Conservation (phyloP, 1,140 invertebrate genomes). For the fruit fly (Drosophila melanogaster) region DNA sequence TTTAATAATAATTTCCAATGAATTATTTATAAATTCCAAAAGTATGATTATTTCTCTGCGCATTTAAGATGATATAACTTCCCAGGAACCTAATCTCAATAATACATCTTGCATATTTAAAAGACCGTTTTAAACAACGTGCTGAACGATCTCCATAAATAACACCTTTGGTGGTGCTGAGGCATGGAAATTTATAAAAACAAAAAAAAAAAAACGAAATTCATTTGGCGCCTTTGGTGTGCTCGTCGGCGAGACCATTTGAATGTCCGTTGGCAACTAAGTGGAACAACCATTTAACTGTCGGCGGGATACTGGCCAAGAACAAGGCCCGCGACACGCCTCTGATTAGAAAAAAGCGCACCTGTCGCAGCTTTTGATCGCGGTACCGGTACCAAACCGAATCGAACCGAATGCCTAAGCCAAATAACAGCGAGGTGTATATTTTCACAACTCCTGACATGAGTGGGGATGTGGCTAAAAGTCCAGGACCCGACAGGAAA, state of each 20-base stretch:
- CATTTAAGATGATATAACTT: conserved; percentile 7
- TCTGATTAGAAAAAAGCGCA: conserved; percentile 75
- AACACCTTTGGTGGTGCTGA: conserved; percentile 42
- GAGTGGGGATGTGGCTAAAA: conserved; percentile 46
- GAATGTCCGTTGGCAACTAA: conserved; percentile 61
- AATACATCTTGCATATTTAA: conserved; percentile 40
- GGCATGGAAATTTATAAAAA: conserved; percentile 46
- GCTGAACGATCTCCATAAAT: conserved; percentile 40
- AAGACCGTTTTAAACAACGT: conserved; percentile 25
- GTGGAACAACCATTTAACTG: conserved; percentile 78
- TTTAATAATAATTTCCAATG: background rate
- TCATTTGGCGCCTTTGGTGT: conserved; percentile 49
- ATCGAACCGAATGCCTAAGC: background rate
- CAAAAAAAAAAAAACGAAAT: conserved; percentile 13
- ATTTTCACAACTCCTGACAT: conserved; percentile 80
- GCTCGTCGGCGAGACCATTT: conserved; percentile 32
- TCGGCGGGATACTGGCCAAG: conserved; percentile 64
- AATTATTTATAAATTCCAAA: background rate
- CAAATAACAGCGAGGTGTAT: conserved; percentile 63
- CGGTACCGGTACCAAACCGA: conserved; percentile 15
- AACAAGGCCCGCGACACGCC: conserved; percentile 62
- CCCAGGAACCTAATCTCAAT: conserved; percentile 13
- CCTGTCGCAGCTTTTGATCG: conserved; percentile 73
- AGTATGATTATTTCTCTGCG: background rate
- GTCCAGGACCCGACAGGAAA: background rate